These are phyloP conservation scores for Lophius americanus DNA, from an alignment of 2,797 vertebrate species.

Conservation along the genomic window DNA sequence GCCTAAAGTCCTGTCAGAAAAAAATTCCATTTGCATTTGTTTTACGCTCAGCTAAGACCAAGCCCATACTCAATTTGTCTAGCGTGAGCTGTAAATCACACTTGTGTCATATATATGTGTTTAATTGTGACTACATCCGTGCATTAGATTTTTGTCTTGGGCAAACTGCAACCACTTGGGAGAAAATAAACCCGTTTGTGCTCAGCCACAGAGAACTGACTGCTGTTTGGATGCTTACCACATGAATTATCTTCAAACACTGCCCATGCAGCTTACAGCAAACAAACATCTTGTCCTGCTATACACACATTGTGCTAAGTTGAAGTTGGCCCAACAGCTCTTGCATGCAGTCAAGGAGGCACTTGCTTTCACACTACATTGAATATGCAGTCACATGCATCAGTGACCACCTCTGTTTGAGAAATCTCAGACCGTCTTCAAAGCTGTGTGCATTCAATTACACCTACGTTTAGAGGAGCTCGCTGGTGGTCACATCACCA, in stretches of 20 bases:
- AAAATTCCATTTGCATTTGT: constrained; percentile 17
- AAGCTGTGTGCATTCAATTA: constrained; percentile 47
- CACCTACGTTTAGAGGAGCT: constrained; percentile 41
- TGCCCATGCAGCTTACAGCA: constrained; percentile 10
- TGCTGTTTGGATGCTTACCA: constrained; percentile 14
- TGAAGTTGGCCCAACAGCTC: constrained; percentile 40
- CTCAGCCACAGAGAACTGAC: constrained; percentile 21
- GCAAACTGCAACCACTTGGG: constrained; percentile 1
- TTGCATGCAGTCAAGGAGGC: constrained; percentile 38
- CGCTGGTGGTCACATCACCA: no score
- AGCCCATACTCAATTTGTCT: constrained; percentile 16
- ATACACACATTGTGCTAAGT: constrained; percentile 39
- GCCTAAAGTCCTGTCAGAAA: constrained; percentile 35
- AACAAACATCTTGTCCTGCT: constrained; percentile 53
- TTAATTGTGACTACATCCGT: constrained; percentile 29
- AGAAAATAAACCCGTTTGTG: constrained; percentile 26
- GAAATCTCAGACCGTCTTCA: constrained; percentile 34
- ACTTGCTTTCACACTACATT: constrained; percentile 64
- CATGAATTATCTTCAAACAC: constrained; percentile 35
- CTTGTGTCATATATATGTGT: constrained; percentile 28
- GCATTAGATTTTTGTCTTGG: constrained; percentile 17
- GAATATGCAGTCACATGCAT: constrained; percentile 62
- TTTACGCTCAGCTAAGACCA: constrained; percentile 19
- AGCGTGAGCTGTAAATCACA: constrained; percentile 32
- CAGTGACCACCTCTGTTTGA: constrained; percentile 53